These are phyloP conservation scores for Sebastes itinus DNA, from an alignment of 2,797 vertebrate genomes.

Conservation along the genomic window DNA sequence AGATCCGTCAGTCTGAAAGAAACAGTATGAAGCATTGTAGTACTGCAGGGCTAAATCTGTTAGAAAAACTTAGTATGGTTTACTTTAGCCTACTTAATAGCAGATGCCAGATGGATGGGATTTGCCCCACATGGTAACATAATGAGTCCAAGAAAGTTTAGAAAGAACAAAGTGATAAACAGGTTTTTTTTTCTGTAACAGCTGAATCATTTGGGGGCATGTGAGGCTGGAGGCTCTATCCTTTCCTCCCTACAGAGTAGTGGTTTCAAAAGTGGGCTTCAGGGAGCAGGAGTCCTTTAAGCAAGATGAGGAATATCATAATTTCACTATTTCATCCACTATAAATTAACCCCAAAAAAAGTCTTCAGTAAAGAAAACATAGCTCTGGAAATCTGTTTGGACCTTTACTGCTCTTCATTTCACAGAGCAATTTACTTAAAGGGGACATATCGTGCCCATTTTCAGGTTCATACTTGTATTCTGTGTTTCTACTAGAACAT, in stretches of 20 bases:
- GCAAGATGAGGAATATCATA: too few species aligned
- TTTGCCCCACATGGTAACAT: conserved; percentile 5
- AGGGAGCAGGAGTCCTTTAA: not conserved
- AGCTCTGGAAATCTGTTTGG: not conserved
- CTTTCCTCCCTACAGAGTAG: not conserved
- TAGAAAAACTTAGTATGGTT: not conserved
- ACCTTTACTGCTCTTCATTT: not conserved
- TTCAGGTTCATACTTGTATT: too few species aligned
- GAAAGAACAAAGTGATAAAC: conserved; percentile 7
- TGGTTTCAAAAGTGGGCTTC: not conserved
- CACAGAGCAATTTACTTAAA: too few species aligned
- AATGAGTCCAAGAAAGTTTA: conserved; percentile 23
- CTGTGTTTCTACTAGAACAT: too few species aligned
- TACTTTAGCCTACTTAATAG: conserved; percentile 13
- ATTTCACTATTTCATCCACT: not conserved
- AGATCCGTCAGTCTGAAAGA: conserved; percentile 83
- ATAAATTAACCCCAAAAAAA: not conserved
- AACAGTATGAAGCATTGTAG: not conserved
- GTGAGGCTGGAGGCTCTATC: not conserved
- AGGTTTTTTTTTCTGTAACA: not conserved
- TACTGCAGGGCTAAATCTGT: not conserved
- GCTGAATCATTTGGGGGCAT: not conserved
- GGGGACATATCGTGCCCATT: too few species aligned
- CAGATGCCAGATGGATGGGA: conserved; percentile 19
- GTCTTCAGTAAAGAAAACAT: not conserved